Conservation (phyloP, 35 echinoderm and acorn worm genomes). For the Nesometra sesokonis region DNA sequence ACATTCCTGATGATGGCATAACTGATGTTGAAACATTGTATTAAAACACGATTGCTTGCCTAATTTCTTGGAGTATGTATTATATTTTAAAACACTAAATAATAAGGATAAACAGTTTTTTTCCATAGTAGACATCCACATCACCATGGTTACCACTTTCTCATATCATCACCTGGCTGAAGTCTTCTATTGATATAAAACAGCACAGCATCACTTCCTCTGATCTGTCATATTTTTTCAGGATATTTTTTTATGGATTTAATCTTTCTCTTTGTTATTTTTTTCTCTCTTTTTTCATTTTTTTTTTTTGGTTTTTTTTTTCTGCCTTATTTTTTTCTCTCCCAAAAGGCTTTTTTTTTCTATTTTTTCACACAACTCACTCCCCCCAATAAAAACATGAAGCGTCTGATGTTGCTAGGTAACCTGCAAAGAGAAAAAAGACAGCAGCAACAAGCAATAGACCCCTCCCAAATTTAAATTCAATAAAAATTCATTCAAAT, state of each 20-base stretch:
- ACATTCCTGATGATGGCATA: too few relatives aligned
- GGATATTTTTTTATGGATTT: slow-evolving; percentile 13
- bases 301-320: slow-evolving; percentile 24
- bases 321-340: slow-evolving; percentile 21
- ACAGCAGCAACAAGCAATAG: background rate
- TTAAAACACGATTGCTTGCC: too few relatives aligned
- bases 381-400: background rate
- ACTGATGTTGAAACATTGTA: too few relatives aligned
- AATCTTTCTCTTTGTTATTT: slow-evolving; percentile 13
- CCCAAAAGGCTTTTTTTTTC: background rate
- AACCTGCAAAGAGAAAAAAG: slow-evolving; percentile 17
- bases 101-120: too few relatives aligned
- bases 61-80: too few relatives aligned
- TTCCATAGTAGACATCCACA: too few relatives aligned
- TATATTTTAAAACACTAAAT: too few relatives aligned
- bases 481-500: background rate
- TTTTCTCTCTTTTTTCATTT: slow-evolving; percentile 19
- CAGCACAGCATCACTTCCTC: background rate
- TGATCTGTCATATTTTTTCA: slow-evolving; percentile 9
- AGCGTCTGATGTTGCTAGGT: background rate
- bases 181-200: background rate
- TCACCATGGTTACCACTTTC: too few relatives aligned
- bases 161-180: background rate
- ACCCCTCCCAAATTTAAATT: background rate
- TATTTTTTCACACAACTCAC: background rate